Evolutionary conservation across 2,888 invertebrate species (phyloP).

Genomic region (Phaedon cochleariae): DNA sequence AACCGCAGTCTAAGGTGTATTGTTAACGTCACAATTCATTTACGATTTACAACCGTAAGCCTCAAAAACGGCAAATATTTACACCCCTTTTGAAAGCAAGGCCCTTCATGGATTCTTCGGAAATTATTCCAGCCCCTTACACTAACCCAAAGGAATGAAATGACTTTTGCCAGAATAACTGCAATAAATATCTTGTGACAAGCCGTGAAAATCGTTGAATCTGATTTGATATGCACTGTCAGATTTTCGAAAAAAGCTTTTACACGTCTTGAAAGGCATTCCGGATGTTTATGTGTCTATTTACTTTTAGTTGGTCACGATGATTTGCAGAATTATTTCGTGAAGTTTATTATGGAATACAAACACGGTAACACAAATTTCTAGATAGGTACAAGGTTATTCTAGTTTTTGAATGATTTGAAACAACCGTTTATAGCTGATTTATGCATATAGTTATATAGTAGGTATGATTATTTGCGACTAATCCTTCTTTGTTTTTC

Average conservation of each 20-base stretch:
- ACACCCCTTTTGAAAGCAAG: slow-evolving; percentile 44
- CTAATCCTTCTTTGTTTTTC: no score
- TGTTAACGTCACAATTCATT: slow-evolving; percentile 43
- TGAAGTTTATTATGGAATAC: not conserved
- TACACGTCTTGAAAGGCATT: slow-evolving; percentile 18
- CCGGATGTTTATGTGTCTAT: slow-evolving; percentile 15
- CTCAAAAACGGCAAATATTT: slow-evolving; percentile 48
- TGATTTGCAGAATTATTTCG: slow-evolving; percentile 17
- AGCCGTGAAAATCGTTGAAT: slow-evolving; percentile 35
- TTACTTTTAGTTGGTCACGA: slow-evolving; percentile 14
- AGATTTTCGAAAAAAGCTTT: slow-evolving; percentile 31
- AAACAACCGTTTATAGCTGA: not conserved
- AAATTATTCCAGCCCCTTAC: slow-evolving; percentile 35
- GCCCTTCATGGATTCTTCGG: slow-evolving; percentile 36
- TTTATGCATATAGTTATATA: no score
- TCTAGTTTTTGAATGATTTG: not conserved
- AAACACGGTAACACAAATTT: not conserved
- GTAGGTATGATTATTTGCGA: no score
- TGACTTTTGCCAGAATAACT: slow-evolving; percentile 34
- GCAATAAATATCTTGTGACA: slow-evolving; percentile 42
- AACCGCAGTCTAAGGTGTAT: slow-evolving; percentile 43
- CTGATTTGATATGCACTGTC: slow-evolving; percentile 33
- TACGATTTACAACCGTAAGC: slow-evolving; percentile 42
- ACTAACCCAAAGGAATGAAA: slow-evolving; percentile 28
- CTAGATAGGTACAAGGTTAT: not conserved